A percentile compares a stretch with the other conserved stretches of the same genome.
Evolutionary conservation across 2,797 vertebrate genomes (phyloP).

Genomic region (Acanthiza pusilla): DNA sequence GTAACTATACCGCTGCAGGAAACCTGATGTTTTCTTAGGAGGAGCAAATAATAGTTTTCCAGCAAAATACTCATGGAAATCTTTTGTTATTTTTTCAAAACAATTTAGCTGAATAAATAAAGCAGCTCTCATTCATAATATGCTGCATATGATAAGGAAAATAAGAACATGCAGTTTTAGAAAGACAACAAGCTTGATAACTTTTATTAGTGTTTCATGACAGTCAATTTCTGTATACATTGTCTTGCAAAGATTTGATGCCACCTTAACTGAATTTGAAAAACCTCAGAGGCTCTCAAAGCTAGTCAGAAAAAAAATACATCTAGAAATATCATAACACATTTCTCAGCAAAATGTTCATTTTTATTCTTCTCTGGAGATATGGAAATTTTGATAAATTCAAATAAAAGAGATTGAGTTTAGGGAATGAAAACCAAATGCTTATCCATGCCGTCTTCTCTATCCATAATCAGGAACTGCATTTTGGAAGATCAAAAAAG

Average conservation of each 20-base stretch:
- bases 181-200: neutral
- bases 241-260: neutral
- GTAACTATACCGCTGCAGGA: neutral
- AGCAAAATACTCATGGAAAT: neutral
- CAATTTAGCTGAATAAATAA: neutral
- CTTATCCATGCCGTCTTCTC: neutral
- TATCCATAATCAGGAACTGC: neutral
- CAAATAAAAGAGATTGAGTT: neutral
- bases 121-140: neutral
- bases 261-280: slow-evolving; percentile 9
- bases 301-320: neutral
- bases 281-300: neutral
- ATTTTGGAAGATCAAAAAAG: neutral
- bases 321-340: neutral
- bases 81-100: neutral
- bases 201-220: neutral
- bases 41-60: neutral
- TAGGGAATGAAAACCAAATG: neutral
- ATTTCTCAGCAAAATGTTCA: neutral
- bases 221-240: neutral
- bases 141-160: neutral
- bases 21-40: neutral
- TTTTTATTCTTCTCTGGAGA: slow-evolving; percentile 19
- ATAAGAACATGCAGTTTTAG: neutral
- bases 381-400: neutral